Conservation (phyloP, 1,140 invertebrate species). For the Drosophila obscura region DNA sequence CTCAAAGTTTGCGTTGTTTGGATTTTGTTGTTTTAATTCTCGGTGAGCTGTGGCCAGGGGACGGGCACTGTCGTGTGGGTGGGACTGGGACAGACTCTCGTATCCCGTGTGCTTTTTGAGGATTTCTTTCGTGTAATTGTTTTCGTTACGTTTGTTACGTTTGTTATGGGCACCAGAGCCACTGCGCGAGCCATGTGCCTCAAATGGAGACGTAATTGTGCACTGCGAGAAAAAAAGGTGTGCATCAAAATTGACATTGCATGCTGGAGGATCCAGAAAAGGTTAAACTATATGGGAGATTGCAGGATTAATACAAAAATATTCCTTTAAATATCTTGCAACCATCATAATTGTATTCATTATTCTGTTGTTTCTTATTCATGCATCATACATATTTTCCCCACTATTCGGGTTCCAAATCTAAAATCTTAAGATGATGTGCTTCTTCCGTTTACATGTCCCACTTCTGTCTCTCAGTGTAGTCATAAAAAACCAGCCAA, state of each 20-base stretch:
- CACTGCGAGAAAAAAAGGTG: conserved; percentile 42
- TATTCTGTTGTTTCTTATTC: no score
- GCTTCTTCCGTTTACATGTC: conserved; percentile 13
- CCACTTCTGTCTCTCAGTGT: conserved; percentile 63
- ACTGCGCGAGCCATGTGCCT: conserved; percentile 40
- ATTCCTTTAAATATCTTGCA: no score
- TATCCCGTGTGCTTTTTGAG: conserved; percentile 72
- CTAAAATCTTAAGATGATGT: no score
- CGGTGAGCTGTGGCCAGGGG: conserved; percentile 39
- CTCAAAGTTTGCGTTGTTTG: conserved; percentile 80
- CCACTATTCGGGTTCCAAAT: no score
- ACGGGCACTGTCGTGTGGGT: neutral
- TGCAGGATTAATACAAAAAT: no score
- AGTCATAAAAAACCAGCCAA: conserved; percentile 64
- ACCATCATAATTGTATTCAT: no score
- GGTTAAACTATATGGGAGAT: no score
- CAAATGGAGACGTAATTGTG: conserved; percentile 71
- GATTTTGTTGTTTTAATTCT: conserved; percentile 80
- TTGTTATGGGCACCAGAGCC: conserved; percentile 73
- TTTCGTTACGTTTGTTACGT: conserved; percentile 78
- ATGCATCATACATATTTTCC: no score
- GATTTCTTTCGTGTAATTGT: conserved; percentile 79
- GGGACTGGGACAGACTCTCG: conserved; percentile 39
- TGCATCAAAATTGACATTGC: neutral
- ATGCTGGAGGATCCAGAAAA: neutral